Evolutionary conservation across 2,888 invertebrate genomes (phyloP), one percentile per base, ranked within the genome.

Genomic region (Pristionchus fissidentatus): DNA sequence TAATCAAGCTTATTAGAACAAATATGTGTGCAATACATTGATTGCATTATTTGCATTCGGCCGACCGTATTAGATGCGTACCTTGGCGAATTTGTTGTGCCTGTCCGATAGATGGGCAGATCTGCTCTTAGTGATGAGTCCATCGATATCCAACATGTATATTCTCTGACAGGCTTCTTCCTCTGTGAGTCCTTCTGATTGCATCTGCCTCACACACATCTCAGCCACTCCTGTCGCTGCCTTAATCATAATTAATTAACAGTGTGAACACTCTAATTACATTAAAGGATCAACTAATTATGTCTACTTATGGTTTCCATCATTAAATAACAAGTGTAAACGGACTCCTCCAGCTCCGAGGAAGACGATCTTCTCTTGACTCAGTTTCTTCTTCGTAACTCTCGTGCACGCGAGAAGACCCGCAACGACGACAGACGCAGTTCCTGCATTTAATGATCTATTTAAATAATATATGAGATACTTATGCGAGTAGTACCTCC

Each of bases 141-240:
- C 99, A 92, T 95, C 96, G 38, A 97, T 97, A 93, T 99, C 99
- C 77, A 98, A 96, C 95, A 99, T 95, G 96, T 96, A 99, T 91
- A 99, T 96, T 92, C 95, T 95, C 13, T 83, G 52, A 22, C 70
- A 83, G 1, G 83, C 83, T 38, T 83, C 78, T 0, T 94, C 92
- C 55, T 89, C 89, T 0, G 95, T 93, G 4, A 98, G 97, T 46
- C 93, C 93, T 92, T 97, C 80, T 5, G 29, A 10, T n/a, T 73
- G 49, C 83, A 83, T 83, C 55, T 83, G 83, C 7, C 46, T 46
- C 13, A 83, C 95, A 91, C 97, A 95, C 84, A 99, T 94, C 90
- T 95, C 95, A 0, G 98, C 98, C 92, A 99, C 98, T 85, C 98
- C 99, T 15, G 97, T 94, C 0, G 96, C 95, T 15, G 97, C 97